phyloP scores from a whole-genome alignment of 2,888 invertebrate genomes.

The Drosophila bunnanda region DNA sequence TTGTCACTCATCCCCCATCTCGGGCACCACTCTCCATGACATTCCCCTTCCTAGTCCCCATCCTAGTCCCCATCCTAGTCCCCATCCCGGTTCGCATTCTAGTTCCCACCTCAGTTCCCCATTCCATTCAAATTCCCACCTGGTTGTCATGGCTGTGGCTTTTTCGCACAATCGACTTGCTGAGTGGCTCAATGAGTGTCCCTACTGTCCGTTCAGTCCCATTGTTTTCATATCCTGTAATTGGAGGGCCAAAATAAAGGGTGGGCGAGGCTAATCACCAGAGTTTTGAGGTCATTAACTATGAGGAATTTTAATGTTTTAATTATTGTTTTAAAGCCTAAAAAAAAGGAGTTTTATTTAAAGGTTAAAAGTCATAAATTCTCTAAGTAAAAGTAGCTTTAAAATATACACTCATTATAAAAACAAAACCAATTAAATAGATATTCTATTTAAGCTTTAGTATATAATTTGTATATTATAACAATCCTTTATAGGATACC shows the following conservation, averaged over 20 bases:
- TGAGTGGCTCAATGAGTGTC: slow-evolving; percentile 36
- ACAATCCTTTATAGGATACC: not conserved
- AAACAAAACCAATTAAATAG: not conserved
- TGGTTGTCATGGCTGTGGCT: slow-evolving; percentile 36
- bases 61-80: not conserved
- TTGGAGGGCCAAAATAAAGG: not conserved
- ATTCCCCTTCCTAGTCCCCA: not conserved
- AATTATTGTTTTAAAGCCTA: not conserved
- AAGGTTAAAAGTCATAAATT: not conserved
- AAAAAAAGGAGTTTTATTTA: not conserved
- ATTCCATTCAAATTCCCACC: slow-evolving; percentile 9
- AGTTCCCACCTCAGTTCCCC: too few relatives aligned
- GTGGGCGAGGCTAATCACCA: not conserved
- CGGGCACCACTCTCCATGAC: not conserved
- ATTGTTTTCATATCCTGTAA: slow-evolving; percentile 5
- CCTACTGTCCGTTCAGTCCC: not conserved
- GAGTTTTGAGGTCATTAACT: not conserved
- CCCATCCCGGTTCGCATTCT: not conserved
- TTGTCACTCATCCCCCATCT: slow-evolving; percentile 12
- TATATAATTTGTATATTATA: too few relatives aligned
- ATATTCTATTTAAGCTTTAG: not conserved
- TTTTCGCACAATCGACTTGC: slow-evolving; percentile 48
- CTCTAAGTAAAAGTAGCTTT: not conserved
- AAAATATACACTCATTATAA: not conserved
- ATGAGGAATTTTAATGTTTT: not conserved